phyloP scores from a whole-genome alignment of 2,888 invertebrate species.

The Schizaphis graminum region DNA sequence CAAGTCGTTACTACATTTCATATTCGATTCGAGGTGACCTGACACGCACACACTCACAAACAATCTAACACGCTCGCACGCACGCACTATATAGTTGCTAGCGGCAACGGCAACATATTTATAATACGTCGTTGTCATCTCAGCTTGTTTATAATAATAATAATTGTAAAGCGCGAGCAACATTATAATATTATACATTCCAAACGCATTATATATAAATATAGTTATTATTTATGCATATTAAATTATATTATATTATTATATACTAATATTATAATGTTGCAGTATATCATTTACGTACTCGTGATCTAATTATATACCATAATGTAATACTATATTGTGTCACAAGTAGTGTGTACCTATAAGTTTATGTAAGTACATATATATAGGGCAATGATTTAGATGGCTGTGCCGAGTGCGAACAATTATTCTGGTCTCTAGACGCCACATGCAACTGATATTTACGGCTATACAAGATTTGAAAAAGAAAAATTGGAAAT shows the following conservation, averaged over 20 bases:
- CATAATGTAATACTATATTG: not conserved
- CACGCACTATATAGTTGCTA: not conserved
- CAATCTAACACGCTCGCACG: too few relatives aligned
- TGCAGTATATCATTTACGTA: not conserved
- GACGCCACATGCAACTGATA: not conserved
- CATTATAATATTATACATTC: constrained; percentile 1
- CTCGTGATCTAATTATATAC: not conserved
- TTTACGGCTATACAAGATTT: not conserved
- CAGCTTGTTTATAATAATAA: constrained; percentile 26
- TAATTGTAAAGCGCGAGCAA: not conserved
- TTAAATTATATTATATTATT: constrained; percentile 4
- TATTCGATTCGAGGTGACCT: constrained; percentile 54
- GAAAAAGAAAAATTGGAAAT: not conserved
- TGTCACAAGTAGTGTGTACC: not conserved
- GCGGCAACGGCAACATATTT: not conserved
- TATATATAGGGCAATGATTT: not conserved
- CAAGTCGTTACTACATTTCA: constrained; percentile 56
- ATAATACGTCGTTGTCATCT: constrained; percentile 43
- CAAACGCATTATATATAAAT: not conserved
- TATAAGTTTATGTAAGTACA: not conserved
- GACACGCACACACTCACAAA: not conserved
- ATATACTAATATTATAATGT: not conserved
- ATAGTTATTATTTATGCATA: constrained; percentile 6
- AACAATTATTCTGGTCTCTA: not conserved
- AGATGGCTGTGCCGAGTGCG: not conserved